These are phyloP conservation scores for Periphyllus acericola DNA, from an alignment of 2,888 invertebrate species.

Conservation along the genomic window DNA sequence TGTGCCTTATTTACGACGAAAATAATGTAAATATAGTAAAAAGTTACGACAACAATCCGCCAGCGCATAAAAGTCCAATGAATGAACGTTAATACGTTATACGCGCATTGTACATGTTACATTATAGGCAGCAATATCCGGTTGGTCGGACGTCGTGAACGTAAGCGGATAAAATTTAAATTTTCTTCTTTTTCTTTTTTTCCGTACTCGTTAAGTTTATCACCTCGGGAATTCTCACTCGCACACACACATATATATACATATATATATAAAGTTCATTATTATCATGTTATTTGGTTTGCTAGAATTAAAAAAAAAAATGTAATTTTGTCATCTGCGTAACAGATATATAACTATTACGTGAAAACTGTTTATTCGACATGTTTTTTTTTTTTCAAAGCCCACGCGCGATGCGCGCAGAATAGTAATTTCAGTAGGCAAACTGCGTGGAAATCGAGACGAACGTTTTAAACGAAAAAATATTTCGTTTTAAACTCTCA, in stretches of 20 bases:
- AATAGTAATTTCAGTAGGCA: no score
- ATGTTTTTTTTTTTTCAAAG: no score
- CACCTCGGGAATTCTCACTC: neutral
- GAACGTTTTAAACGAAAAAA: neutral
- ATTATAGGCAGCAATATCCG: neutral
- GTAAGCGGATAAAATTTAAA: neutral
- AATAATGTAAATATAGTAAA: slow-evolving; percentile 38
- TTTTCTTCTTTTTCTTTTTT: neutral
- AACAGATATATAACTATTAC: no score
- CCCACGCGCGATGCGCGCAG: no score
- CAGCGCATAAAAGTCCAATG: neutral
- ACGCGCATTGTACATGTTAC: neutral
- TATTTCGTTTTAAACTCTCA: neutral
- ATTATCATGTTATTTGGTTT: neutral
- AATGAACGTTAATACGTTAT: neutral
- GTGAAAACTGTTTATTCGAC: no score
- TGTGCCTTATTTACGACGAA: neutral
- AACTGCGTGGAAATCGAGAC: neutral
- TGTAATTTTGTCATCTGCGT: no score
- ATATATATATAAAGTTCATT: neutral
- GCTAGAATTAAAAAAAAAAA: neutral
- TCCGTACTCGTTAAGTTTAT: neutral
- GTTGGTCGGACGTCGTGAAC: neutral
- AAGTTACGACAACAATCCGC: slow-evolving; percentile 33
- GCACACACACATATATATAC: neutral